Conservation (phyloP, 2,797 vertebrate genomes). For the Orestias chungarensis region DNA sequence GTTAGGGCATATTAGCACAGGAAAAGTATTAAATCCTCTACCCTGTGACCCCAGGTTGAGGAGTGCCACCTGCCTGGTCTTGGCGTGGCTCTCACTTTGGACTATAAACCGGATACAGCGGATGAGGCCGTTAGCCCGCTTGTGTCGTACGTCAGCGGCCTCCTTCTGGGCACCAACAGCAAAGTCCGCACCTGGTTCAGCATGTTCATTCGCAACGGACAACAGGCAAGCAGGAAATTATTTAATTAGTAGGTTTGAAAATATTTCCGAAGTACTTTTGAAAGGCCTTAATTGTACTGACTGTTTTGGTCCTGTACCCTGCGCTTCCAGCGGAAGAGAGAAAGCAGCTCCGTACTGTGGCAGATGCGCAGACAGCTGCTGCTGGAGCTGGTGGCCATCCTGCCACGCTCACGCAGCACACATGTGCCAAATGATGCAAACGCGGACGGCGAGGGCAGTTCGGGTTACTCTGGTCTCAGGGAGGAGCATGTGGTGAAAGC, state of each 20-base stretch:
- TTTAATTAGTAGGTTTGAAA: not conserved
- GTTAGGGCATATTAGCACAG: no score
- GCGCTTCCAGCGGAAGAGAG: conserved; percentile 87
- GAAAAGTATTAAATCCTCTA: not conserved
- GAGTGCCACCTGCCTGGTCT: conserved; percentile 97
- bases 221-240: conserved; percentile 83
- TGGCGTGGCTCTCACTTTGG: conserved; percentile 96
- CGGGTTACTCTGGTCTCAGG: conserved; percentile 90
- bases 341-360: conserved; percentile 96
- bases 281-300: no score
- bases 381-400: conserved; percentile 93
- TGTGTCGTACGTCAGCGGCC: conserved; percentile 95
- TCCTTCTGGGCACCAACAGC: conserved; percentile 94
- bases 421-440: conserved; percentile 85
- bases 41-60: conserved; percentile 85
- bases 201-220: conserved; percentile 97
- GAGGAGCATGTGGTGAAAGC: conserved; percentile 98
- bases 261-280: no score
- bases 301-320: conserved; percentile 3
- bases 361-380: conserved; percentile 98
- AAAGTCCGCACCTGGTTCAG: conserved; percentile 99
- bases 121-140: conserved; percentile 96
- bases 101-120: conserved; percentile 90
- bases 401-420: conserved; percentile 91
- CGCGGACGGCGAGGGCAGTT: conserved; percentile 80